Evolutionary conservation across 2,888 invertebrate species (phyloP), one percentile per base, ranked within the genome.

Genomic region (Priocnemis perturbator): DNA sequence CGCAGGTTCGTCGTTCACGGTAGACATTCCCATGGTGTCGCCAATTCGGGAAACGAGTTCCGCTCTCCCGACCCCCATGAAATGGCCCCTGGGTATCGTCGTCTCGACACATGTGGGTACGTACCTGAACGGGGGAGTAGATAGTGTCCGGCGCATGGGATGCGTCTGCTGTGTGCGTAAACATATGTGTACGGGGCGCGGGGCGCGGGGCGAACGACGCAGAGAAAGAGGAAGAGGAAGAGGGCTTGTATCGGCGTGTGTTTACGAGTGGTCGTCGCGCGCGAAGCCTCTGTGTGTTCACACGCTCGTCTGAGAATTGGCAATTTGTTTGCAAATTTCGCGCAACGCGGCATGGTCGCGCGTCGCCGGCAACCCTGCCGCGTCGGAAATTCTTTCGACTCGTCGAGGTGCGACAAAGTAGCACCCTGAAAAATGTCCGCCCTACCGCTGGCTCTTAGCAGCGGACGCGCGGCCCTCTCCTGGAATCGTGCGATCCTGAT

Each of bases 241-340:
- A 26, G 26, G 26, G 26, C n/a, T 26, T 3, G 26, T 5, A 5
- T 26, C 26, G 3, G 26, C 26, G 26, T 26, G 26, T 26, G 26
- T 26, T 26, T 26, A 5, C 26, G 5, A 26, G n/a, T n/a, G n/a
- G n/a, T n/a, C n/a, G n/a, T n/a, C n/a, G n/a, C n/a, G n/a, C n/a
- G n/a, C n/a, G n/a, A n/a, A n/a, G n/a, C n/a, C 26, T 2, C 26
- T 26, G 26, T 11, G 81, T 82, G 76, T 81, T 80, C 77, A 76
- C 23, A 78, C 77, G 79, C 78, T 79, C 80, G 78, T 78, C 17
- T 82, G 81, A 84, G 85, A 86, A 88, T 88, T 87, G 86, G 81
- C 87, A 88, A 87, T 87, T 87, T 87, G 86, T 86, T 87, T 87
- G 87, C 86, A 88, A 88, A 88, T 87, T 88, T 87, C 78, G 79